A percentile compares a stretch with the other conserved stretches of the same genome.
Evolutionary conservation across 2,888 invertebrate species (phyloP).

Genomic region (Trachelus tabidus): DNA sequence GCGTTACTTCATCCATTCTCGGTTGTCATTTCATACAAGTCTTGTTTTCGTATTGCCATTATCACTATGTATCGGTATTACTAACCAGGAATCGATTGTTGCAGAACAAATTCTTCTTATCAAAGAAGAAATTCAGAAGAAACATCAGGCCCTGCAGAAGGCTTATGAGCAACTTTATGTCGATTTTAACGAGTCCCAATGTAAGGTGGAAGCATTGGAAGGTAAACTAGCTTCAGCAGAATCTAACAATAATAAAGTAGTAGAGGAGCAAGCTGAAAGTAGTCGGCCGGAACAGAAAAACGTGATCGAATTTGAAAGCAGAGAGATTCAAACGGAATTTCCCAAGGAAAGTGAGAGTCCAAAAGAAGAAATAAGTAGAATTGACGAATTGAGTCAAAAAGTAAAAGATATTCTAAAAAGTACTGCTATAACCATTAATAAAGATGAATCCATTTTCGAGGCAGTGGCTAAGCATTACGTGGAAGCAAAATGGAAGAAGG

Average conservation of each 20-base stretch:
- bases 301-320: slow-evolving; percentile 10
- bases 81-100: slow-evolving; percentile 19
- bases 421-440: slow-evolving; percentile 56
- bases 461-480: slow-evolving; percentile 48
- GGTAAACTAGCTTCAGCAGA: slow-evolving; percentile 24
- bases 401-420: slow-evolving; percentile 62
- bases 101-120: slow-evolving; percentile 61
- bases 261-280: not conserved
- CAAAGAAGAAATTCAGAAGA: slow-evolving; percentile 67
- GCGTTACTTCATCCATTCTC: not conserved
- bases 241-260: slow-evolving; percentile 25
- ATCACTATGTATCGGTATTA: not conserved
- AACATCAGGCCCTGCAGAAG: slow-evolving; percentile 68
- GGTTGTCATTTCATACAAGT: not conserved
- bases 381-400: slow-evolving; percentile 56
- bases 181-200: slow-evolving; percentile 58
- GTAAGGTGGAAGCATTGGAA: slow-evolving; percentile 42
- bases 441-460: slow-evolving; percentile 53
- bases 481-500: slow-evolving; percentile 59
- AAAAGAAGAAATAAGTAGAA: slow-evolving; percentile 6
- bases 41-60: not conserved
- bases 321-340: slow-evolving; percentile 27
- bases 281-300: not conserved
- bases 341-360: slow-evolving; percentile 14
- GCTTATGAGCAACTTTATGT: slow-evolving; percentile 67